Conservation (phyloP, 2,888 invertebrate genomes). For the Tetragonula carbonaria region DNA sequence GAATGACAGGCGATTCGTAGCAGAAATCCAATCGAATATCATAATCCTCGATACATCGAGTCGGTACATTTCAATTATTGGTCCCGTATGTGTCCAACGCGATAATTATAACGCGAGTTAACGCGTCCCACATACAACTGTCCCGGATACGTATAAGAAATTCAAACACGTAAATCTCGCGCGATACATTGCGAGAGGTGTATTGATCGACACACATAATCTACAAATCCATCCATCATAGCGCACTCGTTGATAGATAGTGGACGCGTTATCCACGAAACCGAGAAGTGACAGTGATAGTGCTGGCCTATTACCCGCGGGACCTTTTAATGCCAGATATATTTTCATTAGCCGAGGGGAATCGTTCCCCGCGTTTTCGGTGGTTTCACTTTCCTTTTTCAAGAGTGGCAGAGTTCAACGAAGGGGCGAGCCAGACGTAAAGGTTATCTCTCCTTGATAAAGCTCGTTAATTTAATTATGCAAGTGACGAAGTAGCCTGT, state of each 20-base stretch:
- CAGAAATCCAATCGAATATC: not conserved
- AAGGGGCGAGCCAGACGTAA: not conserved
- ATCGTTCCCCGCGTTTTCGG: not conserved
- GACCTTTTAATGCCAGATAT: conserved; percentile 26
- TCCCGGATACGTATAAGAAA: conserved; percentile 31
- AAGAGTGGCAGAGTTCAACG: not conserved
- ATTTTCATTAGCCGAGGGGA: conserved; percentile 13
- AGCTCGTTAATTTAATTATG: not conserved
- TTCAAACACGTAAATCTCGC: conserved; percentile 47
- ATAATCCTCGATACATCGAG: not conserved
- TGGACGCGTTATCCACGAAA: conserved; percentile 28
- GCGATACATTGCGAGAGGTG: conserved; percentile 15
- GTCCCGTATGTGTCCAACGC: not conserved
- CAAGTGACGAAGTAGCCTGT: not conserved
- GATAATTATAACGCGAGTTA: conserved; percentile 16
- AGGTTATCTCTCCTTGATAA: not conserved
- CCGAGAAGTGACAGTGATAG: conserved; percentile 37
- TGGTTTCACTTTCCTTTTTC: not conserved
- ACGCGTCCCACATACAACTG: not conserved
- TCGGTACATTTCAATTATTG: conserved; percentile 1
- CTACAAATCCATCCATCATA: conserved; percentile 61
- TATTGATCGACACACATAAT: conserved; percentile 61
- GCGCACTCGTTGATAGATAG: conserved; percentile 56
- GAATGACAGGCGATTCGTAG: not conserved
- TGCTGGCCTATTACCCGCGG: conserved; percentile 24